Evolutionary conservation across 2,797 vertebrate species (phyloP), one percentile per base, ranked within the genome.

Genomic region (Danio jaintianensis): DNA sequence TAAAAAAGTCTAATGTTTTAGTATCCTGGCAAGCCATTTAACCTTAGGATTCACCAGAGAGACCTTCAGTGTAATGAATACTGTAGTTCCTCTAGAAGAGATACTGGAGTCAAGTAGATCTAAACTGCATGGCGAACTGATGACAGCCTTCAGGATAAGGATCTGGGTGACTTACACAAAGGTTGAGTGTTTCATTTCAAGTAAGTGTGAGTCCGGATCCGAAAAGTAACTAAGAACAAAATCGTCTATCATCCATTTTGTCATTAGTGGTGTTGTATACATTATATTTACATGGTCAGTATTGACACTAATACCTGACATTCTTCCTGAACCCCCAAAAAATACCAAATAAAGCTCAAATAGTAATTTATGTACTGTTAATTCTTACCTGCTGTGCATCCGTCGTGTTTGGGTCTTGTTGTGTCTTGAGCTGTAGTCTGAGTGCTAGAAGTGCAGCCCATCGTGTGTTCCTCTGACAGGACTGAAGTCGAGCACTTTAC

Each of bases 391-490:
- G 86, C 91, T 6, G 89, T 82, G 82, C 85, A 91, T 75, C 88
- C 91, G 79, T 91, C 92, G 2, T 87, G 88, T 55, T 94, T 94
- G 15, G 77, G 53, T 88, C 89, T 89, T 75, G 85, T 89, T 53
- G 92, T 87, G 11, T 95, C 94, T 47, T 93, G 83, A 42, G 90
- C 91, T 70, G 91, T 88, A 58, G 93, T 94, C 78, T 93, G 91
- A 38, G 92, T 89, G 83, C 94, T 95, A 43, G 90, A 90, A 75
- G 91, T 92, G 90, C 94, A 95, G 88, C 93, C 94, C 94, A 95
- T 95, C 85, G 89, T 93, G 91, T 70, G 85, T 83, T 38, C 75
- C 82, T 38, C 45, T 72, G 45, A 18, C 56, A 22, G 12, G 7
- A 53, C 9, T 63, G 1, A 62, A 47, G 78, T 55, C 40, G 22